Conservation (phyloP, 2,888 invertebrate species). For the Capitulum mitella region DNA sequence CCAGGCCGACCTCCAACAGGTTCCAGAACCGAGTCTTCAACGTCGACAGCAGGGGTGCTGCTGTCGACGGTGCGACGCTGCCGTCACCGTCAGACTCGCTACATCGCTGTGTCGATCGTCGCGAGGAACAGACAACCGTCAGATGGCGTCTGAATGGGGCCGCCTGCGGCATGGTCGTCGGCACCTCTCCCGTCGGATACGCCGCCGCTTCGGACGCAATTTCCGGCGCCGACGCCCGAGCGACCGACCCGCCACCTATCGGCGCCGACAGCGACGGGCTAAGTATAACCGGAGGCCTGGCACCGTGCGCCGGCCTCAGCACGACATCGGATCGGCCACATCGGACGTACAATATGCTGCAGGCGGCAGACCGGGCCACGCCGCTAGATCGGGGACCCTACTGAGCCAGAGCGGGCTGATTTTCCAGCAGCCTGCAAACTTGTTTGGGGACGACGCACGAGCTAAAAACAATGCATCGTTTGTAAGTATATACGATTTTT, state of each 20-base stretch:
- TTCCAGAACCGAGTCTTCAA: too few species aligned
- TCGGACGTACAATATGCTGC: not conserved
- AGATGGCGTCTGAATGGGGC: too few species aligned
- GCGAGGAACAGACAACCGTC: not conserved
- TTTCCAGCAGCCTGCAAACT: too few species aligned
- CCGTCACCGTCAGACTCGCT: not conserved
- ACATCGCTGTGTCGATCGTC: too few species aligned
- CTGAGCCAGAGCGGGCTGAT: too few species aligned
- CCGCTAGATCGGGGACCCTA: too few species aligned
- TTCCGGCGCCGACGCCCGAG: not conserved
- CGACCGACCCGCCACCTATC: not conserved
- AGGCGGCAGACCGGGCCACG: too few species aligned
- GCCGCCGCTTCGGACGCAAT: not conserved
- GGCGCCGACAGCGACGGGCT: not conserved
- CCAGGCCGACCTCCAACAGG: too few species aligned
- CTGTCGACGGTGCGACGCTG: not conserved
- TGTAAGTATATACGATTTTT: too few species aligned
- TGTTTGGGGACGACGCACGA: too few species aligned
- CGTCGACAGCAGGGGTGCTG: too few species aligned
- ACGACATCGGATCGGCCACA: not conserved
- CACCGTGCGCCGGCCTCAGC: not conserved
- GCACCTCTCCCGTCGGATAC: not conserved
- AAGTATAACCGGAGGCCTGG: conserved; percentile 1
- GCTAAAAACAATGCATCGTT: too few species aligned
- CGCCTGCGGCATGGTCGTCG: not conserved